phyloP scores from a whole-genome alignment of 2,113 vertebrate genomes.

The Serinus canaria region DNA sequence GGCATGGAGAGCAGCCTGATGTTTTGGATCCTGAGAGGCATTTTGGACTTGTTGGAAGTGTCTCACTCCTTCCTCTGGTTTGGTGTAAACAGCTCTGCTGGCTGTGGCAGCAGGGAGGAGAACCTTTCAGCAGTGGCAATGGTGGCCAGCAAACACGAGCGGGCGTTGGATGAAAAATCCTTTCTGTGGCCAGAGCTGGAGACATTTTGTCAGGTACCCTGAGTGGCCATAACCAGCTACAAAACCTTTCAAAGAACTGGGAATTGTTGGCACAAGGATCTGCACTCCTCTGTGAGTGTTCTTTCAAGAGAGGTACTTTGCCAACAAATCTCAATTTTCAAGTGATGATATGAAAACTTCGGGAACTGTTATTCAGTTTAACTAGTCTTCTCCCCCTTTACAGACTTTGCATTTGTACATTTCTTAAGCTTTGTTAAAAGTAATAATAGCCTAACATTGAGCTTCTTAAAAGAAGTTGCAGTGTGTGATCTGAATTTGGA shows the following conservation, averaged over 20 bases:
- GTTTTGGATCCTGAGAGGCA: constrained; percentile 19
- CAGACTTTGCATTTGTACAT: not conserved
- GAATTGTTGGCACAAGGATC: not conserved
- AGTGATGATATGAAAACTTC: not conserved
- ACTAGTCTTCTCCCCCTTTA: not conserved
- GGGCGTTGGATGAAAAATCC: rapidly evolving
- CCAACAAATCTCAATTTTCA: not conserved
- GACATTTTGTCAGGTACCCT: not conserved
- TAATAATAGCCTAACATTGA: not conserved
- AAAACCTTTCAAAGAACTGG: not conserved
- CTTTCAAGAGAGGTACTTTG: not conserved
- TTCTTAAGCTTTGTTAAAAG: not conserved
- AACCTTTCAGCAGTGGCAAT: not conserved
- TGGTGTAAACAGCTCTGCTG: constrained; percentile 41
- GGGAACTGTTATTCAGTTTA: too few species aligned
- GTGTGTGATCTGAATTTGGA: not conserved
- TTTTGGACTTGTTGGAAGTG: constrained; percentile 18
- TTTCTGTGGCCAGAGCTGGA: not conserved
- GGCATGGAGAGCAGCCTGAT: constrained; percentile 15
- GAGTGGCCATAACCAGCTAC: not conserved
- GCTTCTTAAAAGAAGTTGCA: not conserved
- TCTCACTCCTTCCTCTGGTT: constrained; percentile 29
- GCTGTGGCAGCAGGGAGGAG: constrained; percentile 20
- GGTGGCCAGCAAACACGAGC: not conserved
- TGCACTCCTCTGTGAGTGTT: not conserved